A percentile compares a stretch with the other conserved stretches of the same genome.
These are phyloP conservation scores for Sepiola atlantica DNA, from an alignment of 2,888 invertebrate genomes.

Conservation along the genomic window DNA sequence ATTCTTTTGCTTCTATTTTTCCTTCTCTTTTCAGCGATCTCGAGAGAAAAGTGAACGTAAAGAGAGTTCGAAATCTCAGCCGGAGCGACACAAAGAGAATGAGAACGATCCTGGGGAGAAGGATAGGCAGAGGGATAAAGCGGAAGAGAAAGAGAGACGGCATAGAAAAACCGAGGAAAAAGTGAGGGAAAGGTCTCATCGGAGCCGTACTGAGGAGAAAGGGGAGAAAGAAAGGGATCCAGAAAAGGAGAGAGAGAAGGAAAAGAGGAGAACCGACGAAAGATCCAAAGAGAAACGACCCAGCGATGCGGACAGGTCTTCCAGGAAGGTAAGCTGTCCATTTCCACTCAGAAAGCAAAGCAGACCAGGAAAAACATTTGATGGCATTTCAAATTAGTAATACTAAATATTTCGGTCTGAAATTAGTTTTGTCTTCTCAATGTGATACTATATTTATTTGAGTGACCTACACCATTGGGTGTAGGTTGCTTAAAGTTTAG, in stretches of 20 bases:
- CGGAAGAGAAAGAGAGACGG: conserved; percentile 15
- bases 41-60: conserved; percentile 49
- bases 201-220: conserved; percentile 52
- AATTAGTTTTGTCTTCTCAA: too few species aligned
- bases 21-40: background rate
- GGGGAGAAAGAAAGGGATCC: conserved; percentile 47
- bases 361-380: too few species aligned
- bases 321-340: conserved; percentile 14
- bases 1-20: background rate
- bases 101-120: conserved; percentile 36
- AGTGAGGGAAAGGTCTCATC: background rate
- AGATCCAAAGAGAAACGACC: conserved; percentile 53
- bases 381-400: too few species aligned
- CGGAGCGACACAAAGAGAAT: background rate
- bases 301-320: background rate
- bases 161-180: background rate
- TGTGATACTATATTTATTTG: too few species aligned
- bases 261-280: conserved; percentile 54
- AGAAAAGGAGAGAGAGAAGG: background rate
- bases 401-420: too few species aligned
- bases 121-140: conserved; percentile 16
- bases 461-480: too few species aligned
- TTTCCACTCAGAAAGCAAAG: background rate
- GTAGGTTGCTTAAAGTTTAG: too few species aligned
- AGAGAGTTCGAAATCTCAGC: conserved; percentile 46